Percentiles rank a stretch among this genome's conserved stretches.
Conservation (phyloP, 2,113 vertebrate genomes). For the Apaloderma vittatum region DNA sequence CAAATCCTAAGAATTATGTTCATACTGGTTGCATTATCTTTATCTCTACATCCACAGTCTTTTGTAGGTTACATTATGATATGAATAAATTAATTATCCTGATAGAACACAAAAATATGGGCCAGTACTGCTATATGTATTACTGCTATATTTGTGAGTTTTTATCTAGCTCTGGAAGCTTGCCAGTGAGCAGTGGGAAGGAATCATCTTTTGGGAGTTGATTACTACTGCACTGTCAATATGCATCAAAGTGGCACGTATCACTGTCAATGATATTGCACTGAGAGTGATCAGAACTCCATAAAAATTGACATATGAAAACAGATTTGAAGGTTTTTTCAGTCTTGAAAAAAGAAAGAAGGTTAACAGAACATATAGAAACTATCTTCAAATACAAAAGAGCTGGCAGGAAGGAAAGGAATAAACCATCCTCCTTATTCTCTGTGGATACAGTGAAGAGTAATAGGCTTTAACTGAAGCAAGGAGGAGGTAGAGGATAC, state of each 20-base stretch:
- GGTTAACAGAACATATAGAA: neutral
- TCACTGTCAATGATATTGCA: neutral
- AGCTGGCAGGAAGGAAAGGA: neutral
- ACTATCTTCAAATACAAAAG: neutral
- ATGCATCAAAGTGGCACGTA: neutral
- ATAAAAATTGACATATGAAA: neutral
- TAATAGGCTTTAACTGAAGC: neutral
- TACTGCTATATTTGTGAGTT: neutral
- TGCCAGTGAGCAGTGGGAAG: neutral
- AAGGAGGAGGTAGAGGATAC: neutral
- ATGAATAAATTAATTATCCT: neutral
- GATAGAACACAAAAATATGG: neutral
- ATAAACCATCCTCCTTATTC: neutral
- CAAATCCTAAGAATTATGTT: neutral
- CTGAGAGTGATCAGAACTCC: neutral
- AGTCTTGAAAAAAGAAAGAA: neutral
- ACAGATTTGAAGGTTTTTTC: neutral
- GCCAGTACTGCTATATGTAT: neutral
- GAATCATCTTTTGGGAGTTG: slow-evolving; percentile 9
- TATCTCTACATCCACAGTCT: neutral
- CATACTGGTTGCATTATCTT: neutral
- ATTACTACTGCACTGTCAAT: slow-evolving; percentile 15
- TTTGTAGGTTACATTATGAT: neutral
- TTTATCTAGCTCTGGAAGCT: neutral
- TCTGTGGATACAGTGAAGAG: neutral